Evolutionary conservation across 2,113 vertebrate species (phyloP).

Genomic region (Strigops habroptila): DNA sequence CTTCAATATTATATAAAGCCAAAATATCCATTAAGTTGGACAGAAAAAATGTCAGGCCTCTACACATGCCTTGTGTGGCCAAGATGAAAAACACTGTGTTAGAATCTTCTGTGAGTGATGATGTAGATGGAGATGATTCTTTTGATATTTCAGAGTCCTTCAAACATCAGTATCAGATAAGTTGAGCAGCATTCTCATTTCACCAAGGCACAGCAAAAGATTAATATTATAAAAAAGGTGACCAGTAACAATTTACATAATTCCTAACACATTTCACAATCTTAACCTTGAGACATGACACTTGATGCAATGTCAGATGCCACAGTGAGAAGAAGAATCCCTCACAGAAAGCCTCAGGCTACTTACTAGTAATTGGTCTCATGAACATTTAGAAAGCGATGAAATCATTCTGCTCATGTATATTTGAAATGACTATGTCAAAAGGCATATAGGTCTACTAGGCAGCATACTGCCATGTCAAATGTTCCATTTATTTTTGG

Average conservation of each 20-base stretch:
- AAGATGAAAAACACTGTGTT: not conserved
- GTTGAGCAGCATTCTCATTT: not conserved
- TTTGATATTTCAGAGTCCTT: not conserved
- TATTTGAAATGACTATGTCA: not conserved
- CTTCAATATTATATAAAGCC: not conserved
- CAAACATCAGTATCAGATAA: not conserved
- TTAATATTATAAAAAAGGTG: not conserved
- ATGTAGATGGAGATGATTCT: not conserved
- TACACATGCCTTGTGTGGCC: not conserved
- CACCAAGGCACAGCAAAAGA: not conserved
- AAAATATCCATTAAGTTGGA: not conserved
- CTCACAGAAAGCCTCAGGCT: not conserved
- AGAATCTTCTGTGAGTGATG: not conserved
- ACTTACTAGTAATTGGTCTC: conserved; percentile 23
- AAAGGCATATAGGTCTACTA: not conserved
- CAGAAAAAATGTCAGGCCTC: not conserved
- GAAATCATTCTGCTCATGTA: not conserved
- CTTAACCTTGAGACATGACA: conserved; percentile 18
- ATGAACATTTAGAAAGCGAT: not conserved
- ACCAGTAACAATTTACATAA: not conserved
- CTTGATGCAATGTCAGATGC: not conserved
- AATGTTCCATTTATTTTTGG: not conserved
- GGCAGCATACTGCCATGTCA: not conserved
- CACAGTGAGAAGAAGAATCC: not conserved
- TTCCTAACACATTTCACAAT: not conserved